Base-by-base conservation (phyloP, 2,113 vertebrate genomes). In the Corydoras maculifer region DNA sequence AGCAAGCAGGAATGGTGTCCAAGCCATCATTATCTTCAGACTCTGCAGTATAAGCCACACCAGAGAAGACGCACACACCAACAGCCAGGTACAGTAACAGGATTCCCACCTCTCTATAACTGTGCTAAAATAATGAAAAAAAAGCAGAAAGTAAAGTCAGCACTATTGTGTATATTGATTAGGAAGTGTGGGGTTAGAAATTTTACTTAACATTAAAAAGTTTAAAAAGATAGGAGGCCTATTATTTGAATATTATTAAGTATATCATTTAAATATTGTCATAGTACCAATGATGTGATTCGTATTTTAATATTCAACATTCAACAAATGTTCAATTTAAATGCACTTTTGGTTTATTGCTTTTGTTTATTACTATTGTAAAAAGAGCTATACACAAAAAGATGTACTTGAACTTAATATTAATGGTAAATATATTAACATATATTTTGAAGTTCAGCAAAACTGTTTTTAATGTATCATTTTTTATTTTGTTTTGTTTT, bases 1-100 rank as follows among this genome's bases (percentile, higher is more conserved):
- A 99, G 88, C 96, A 98, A 3, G 94, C 95, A 0, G 97, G 97
- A 85, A 99, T 97, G 75, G 95, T 99, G 87, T 97, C 92, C 2
- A 98, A 92, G 57, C 96, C 95, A 0, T 90, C 92, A 0, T 93
- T 91, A 82, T 97, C 92, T 68, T 98, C 94, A 68, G 93, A 95
- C 79, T 99, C 97, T 0, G 96, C 94, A 0, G 94, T 98, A 87
- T 98, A 98, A 11, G 94, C 94, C 77, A 98, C 91, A 0, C 94
- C 93, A 0, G 97, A 97, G 88, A 98, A 99, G 75, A 99, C 94
- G 0, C 89, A 97, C 73, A 99, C 95, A 0, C 97, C 96, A 49
- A 98, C 95, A 0, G 88, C 95, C 84, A 99, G 88, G 82, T 98
- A 99, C 29, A 99, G 92, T 80, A 99, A 90, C 55, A 99, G 87